Base-by-base conservation (phyloP, 92 coral and sea anemone genomes). In the Phenganax subtilis region DNA sequence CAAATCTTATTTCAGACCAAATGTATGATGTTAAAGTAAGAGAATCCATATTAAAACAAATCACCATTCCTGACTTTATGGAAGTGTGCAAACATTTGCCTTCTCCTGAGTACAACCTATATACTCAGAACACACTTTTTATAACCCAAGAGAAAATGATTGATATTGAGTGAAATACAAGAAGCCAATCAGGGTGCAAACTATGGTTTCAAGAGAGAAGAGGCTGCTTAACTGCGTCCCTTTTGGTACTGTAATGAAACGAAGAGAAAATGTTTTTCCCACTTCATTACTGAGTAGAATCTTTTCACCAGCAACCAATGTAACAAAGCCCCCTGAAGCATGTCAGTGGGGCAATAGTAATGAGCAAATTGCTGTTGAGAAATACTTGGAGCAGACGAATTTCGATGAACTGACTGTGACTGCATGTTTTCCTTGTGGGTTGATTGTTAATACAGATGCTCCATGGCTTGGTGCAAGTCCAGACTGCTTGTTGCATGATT, bases 281-380 rank as follows among this genome's bases (percentile, higher is more conserved):
- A 62, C 65, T 12, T 59, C 65, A 59, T 25, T 59, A 12, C 65
- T 59, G 12, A 15, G 17, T 25, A 59, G 17, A 59, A 59, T 59
- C 65, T 25, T 59, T 59, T 59, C 17, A 10, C 65, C 65, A 59
- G 65, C 65, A 59, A 59, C n/a, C 12, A 59, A 59, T 15, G 65
- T 59, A 4, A 56, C 60, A 59, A 59, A 3, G 65, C 12, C 7
- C 65, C 65, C 65, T 12, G 65, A 59, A 59, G 8, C 65, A 10
- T 59, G 65, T 59, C 65, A 59, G 17, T 59, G 65, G 65, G 5
- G 65, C 65, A 59, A 59, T 25, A 59, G 65, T 59, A 59, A 59
- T 59, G 65, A 59, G 65, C 14, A 15, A 27, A 15, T 27, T 59
- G 65, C 65, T 27, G 12, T 59, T 59, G 16, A 59, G 12, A 59